Percentiles rank a stretch among this genome's conserved stretches.
Evolutionary conservation across 2,113 vertebrate species (phyloP).

Genomic region (Rattus norvegicus): DNA sequence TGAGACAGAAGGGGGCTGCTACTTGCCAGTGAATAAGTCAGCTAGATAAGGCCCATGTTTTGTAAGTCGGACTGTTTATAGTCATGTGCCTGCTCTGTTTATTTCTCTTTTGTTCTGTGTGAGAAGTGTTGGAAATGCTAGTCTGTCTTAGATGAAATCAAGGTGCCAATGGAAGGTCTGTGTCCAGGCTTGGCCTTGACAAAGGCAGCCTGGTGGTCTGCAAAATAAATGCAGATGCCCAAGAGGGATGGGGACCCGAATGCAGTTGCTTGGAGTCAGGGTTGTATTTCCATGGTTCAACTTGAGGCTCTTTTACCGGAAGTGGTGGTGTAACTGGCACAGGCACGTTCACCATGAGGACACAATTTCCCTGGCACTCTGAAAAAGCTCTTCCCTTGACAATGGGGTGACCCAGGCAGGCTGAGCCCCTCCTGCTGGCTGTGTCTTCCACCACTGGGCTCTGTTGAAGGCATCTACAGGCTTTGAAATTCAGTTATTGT

Average conservation of each 20-base stretch:
- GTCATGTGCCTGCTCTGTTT: constrained; percentile 43
- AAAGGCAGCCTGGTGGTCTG: background rate
- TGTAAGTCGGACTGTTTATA: constrained; percentile 61
- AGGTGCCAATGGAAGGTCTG: constrained; percentile 23
- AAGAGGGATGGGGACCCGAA: background rate
- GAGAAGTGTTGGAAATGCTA: constrained; percentile 43
- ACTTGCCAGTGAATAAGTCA: background rate
- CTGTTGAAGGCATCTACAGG: background rate
- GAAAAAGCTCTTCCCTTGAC: background rate
- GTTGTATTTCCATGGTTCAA: background rate
- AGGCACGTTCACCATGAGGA: background rate
- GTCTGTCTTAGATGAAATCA: constrained; percentile 31
- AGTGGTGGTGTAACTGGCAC: background rate
- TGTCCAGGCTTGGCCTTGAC: background rate
- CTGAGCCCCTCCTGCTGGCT: background rate
- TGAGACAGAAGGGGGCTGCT: background rate
- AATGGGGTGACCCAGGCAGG: background rate
- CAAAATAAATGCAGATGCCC: constrained; percentile 7
- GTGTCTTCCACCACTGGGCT: background rate
- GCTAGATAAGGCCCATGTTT: constrained; percentile 51
- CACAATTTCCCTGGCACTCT: background rate
- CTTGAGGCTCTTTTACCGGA: background rate
- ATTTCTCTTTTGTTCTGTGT: constrained; percentile 63
- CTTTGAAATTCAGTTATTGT: background rate
- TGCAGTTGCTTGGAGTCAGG: background rate